A percentile compares a stretch with the other conserved stretches of the same genome.
phyloP scores from a whole-genome alignment of 2,113 vertebrate genomes.

The Symphodus melops region DNA sequence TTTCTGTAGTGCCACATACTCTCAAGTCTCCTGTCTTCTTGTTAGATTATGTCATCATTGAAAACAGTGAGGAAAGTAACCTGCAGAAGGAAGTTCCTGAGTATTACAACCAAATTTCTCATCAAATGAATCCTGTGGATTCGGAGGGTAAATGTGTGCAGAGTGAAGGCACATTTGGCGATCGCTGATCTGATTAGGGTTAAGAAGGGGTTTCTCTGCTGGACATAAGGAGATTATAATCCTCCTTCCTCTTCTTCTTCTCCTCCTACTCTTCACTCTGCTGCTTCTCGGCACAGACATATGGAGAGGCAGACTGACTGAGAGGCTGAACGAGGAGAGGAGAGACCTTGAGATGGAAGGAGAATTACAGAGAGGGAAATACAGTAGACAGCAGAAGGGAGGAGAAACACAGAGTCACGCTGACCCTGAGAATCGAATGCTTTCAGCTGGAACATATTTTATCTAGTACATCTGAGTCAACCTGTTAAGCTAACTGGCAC shows the following conservation, averaged over 20 bases:
- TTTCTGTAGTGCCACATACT: not conserved
- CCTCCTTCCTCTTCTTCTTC: conserved; percentile 36
- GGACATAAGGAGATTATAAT: conserved; percentile 77
- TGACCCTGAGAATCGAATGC: not conserved
- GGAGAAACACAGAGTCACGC: not conserved
- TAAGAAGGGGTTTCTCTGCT: conserved; percentile 78
- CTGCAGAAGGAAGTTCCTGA: not conserved
- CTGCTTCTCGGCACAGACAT: conserved; percentile 38
- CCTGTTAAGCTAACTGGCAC: not conserved
- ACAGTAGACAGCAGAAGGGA: conserved; percentile 2
- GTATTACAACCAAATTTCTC: not conserved
- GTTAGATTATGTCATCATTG: not conserved
- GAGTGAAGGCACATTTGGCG: conserved; percentile 51
- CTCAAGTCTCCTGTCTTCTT: not conserved
- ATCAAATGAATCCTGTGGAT: conserved; percentile 6
- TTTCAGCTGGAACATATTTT: not conserved
- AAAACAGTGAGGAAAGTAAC: not conserved
- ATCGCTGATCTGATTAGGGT: conserved; percentile 76
- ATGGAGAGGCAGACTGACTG: conserved; percentile 55
- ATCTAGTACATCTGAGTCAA: not conserved
- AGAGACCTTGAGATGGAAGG: conserved; percentile 37
- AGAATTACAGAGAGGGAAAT: conserved; percentile 39
- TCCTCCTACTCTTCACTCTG: conserved; percentile 36
- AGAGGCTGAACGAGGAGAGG: conserved; percentile 26
- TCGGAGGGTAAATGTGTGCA: conserved; percentile 29